Evolutionary conservation across 1,140 invertebrate genomes (phyloP).

Genomic region (Drosophila pruinosa): DNA sequence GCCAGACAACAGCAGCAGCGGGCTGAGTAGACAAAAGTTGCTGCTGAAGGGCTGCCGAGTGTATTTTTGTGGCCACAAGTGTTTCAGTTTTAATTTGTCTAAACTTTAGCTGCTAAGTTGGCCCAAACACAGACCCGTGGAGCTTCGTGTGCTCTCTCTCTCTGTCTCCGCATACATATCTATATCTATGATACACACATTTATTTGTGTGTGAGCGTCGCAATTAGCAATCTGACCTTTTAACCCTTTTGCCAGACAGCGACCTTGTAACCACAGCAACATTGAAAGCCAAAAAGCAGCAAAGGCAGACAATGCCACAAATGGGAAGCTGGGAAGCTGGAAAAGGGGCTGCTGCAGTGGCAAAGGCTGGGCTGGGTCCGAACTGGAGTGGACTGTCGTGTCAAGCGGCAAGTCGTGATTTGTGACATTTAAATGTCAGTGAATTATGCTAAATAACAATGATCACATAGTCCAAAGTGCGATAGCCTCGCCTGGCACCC

Average conservation of each 20-base stretch:
- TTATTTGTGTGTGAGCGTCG: conserved; percentile 13
- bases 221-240: conserved; percentile 80
- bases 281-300: not conserved
- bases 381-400: not conserved
- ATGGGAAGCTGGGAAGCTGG: not conserved
- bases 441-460: conserved; percentile 16
- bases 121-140: not conserved
- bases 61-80: conserved; percentile 51
- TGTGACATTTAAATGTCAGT: conserved; percentile 22
- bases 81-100: conserved; percentile 74
- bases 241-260: conserved; percentile 62
- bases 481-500: too few species aligned
- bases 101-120: conserved; percentile 50
- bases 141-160: not conserved
- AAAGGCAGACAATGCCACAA: too few species aligned
- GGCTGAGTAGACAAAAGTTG: not conserved
- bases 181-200: not conserved
- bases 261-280: conserved; percentile 80
- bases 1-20: conserved; percentile 8
- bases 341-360: not conserved
- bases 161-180: not conserved
- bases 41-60: conserved; percentile 10
- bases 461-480: not conserved
- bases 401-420: conserved; percentile 2
- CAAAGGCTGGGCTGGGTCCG: not conserved